A percentile compares a stretch with the other conserved stretches of the same genome.
phyloP scores from a whole-genome alignment of 2,888 invertebrate genomes.

The Conchocele bisecta region DNA sequence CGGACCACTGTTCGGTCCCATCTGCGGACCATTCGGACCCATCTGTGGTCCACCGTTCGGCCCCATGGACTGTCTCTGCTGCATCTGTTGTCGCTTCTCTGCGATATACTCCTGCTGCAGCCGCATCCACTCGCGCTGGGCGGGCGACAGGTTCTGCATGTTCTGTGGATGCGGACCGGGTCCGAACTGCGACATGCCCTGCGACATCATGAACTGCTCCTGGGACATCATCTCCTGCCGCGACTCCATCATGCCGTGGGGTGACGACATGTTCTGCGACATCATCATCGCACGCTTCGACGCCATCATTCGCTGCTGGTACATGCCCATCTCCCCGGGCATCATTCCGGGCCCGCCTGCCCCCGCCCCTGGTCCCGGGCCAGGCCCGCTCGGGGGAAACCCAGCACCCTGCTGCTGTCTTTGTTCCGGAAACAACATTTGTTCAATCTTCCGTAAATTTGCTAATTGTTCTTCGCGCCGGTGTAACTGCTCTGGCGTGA shows the following conservation, averaged over 20 bases:
- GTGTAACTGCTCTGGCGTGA: conserved; percentile 97
- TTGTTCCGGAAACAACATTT: conserved; percentile 93
- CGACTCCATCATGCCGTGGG: conserved; percentile 64
- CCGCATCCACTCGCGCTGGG: conserved; percentile 95
- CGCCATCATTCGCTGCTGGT: conserved; percentile 71
- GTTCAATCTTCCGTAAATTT: conserved; percentile 95
- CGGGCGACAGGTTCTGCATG: conserved; percentile 82
- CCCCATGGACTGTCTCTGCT: conserved; percentile 64
- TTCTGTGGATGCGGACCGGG: conserved; percentile 73
- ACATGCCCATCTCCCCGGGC: conserved; percentile 69
- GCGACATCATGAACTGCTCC: conserved; percentile 73
- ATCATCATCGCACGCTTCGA: conserved; percentile 69
- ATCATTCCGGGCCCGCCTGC: conserved; percentile 64
- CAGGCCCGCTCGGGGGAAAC: conserved; percentile 58
- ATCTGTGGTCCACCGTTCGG: conserved; percentile 25
- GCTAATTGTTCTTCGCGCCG: conserved; percentile 96
- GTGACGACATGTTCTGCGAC: conserved; percentile 65
- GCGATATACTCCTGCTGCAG: conserved; percentile 89
- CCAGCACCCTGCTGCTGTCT: conserved; percentile 65
- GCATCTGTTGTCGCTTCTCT: conserved; percentile 74
- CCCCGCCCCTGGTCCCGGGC: conserved; percentile 59
- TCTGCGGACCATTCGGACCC: conserved; percentile 46
- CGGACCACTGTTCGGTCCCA: too few relatives aligned
- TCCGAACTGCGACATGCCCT: conserved; percentile 68
- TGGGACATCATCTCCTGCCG: conserved; percentile 66